These are phyloP conservation scores for Ibycter americanus DNA, from an alignment of 2,797 vertebrate genomes.

Conservation along the genomic window DNA sequence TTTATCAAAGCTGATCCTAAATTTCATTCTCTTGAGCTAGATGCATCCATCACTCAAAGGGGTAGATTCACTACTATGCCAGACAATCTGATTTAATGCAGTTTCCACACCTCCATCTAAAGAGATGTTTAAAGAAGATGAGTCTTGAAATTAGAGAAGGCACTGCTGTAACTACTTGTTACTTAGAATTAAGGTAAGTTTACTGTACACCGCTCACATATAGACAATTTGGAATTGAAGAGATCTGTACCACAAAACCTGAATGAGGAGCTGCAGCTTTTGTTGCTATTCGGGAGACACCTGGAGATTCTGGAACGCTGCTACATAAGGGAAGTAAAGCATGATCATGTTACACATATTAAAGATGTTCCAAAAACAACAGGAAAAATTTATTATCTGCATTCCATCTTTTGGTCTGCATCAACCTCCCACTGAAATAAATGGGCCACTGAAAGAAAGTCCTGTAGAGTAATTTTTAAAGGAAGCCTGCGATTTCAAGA, in stretches of 20 bases:
- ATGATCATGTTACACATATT: background rate
- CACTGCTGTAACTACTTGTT: background rate
- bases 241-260: background rate
- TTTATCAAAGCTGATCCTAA: background rate
- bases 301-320: background rate
- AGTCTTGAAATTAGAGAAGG: background rate
- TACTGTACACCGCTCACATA: background rate
- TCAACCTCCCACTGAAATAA: constrained; percentile 7
- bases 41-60: background rate
- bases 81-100: background rate
- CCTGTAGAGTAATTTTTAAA: background rate
- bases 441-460: background rate
- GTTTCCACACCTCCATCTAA: background rate
- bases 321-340: background rate
- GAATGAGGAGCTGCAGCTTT: background rate
- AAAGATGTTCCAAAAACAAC: background rate
- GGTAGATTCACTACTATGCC: background rate
- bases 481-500: constrained; percentile 8
- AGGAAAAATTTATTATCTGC: constrained; percentile 5
- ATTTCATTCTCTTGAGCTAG: background rate
- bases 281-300: background rate
- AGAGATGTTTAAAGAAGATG: background rate
- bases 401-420: background rate
- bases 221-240: background rate
- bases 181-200: background rate